Conservation (phyloP, 2,113 vertebrate genomes). For the Ascaphus truei region DNA sequence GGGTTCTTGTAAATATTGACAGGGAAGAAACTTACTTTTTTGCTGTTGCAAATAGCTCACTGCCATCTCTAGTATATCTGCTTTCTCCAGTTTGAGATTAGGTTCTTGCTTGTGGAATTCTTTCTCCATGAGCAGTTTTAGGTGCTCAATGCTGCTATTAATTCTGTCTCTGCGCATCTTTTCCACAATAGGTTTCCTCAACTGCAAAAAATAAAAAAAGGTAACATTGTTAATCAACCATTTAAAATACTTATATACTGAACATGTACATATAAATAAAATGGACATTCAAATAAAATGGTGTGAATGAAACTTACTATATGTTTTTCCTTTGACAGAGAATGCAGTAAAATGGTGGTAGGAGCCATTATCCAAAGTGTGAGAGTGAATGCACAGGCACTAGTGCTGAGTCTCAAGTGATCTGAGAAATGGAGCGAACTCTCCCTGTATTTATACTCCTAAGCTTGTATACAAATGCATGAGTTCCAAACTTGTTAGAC, state of each 20-base stretch:
- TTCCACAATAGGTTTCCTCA: conserved; percentile 71
- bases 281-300: not conserved
- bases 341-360: conserved; percentile 44
- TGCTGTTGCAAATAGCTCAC: conserved; percentile 77
- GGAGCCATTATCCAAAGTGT: conserved; percentile 46
- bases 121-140: conserved; percentile 73
- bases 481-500: conserved; percentile 51
- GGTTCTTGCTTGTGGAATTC: conserved; percentile 76
- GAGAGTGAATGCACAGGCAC: not conserved
- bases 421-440: not conserved
- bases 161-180: conserved; percentile 77
- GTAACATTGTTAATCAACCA: not conserved
- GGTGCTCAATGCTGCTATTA: conserved; percentile 73
- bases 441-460: conserved; percentile 52
- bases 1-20: too few relatives aligned
- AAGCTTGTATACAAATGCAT: conserved; percentile 50
- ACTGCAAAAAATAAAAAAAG: conserved; percentile 42
- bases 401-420: not conserved
- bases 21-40: conserved; percentile 50
- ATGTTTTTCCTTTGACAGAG: conserved; percentile 49
- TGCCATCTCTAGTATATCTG: conserved; percentile 80
- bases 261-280: not conserved
- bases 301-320: conserved; percentile 54
- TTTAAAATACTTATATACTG: not conserved
- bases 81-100: conserved; percentile 82